Evolutionary conservation across 30 jellyfish, hydroid and myxozoan species (phyloP), one percentile per base, ranked within the genome.

Genomic region (Cassiopea xamachana): DNA sequence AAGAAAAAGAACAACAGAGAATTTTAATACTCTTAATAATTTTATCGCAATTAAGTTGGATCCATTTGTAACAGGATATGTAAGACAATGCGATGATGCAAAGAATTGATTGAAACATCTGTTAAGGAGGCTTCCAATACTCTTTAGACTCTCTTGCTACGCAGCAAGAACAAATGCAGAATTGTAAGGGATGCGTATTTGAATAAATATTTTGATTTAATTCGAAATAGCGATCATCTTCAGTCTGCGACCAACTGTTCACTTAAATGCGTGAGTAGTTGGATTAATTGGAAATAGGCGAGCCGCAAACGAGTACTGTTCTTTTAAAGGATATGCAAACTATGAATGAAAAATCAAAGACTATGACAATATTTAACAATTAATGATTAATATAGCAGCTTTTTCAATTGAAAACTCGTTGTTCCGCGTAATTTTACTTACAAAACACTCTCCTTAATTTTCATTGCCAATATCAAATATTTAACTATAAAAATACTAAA

Each of bases 351-450:
- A 88, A 69, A 82, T 61, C 94, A 64, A 44, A 60, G 72, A 70
- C 95, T 77, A 76, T 14, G 90, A 85, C 46, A 88, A 88, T 88
- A 88, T 88, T 88, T 74, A 74, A 48, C 81, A 48, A 78, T 79
- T 73, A 77, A 88, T 60, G 81, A 71, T 17, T 68, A 12, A 69
- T 77, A 58, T 79, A 48, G 43, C 18, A 45, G 85, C 80, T 27
- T 61, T 84, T 84, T 27, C 50, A 73, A 84, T 73, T 48, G 92
- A 47, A 84, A 84, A 18, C 67, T 19, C 50, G 76, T 70, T 88
- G 85, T 88, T 79, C 83, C 82, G 82, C 27, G 43, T 79, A 70
- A 68, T 75, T 77, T 48, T 70, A 55, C 60, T 79, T 79, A 79
- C 75, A 87, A 60, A 87, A 87, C 86, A 87, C 77, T 84, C 89